Evolutionary conservation across 1,140 invertebrate species (phyloP), one percentile per base, ranked within the genome.

Genomic region (Eciton burchellii): DNA sequence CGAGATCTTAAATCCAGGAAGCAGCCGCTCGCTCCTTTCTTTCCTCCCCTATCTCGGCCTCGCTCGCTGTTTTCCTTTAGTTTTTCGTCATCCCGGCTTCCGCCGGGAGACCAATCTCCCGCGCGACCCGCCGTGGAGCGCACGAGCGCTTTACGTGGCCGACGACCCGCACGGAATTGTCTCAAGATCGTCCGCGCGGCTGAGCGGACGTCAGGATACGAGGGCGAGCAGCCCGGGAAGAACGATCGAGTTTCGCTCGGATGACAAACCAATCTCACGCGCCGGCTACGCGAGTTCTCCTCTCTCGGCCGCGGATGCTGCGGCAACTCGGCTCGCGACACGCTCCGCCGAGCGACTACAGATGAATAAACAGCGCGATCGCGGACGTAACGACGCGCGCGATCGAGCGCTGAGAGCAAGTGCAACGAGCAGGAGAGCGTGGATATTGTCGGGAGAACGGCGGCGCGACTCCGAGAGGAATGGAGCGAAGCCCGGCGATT

Each of bases 211-310:
- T 24, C 57, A 49, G 43, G 52, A 66, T 65, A 41, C 14, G 62
- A 41, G 12, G 14, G 65, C 41, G 59, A 52, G 47, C 26, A 56
- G 35, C 0, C 57, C 43, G 19, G 66, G 54, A 82, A 77, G 54
- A 82, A 77, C 74, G 74, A 79, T 70, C 63, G 54, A 70, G 84
- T 45, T 72, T 56, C 71, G 54, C 65, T 81, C 84, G 85, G 79
- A 83, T 87, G 85, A 86, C 85, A 86, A 87, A 87, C 79, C 85
- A 87, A 87, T 87, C 85, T 87, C 84, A 87, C 84, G 84, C 70
- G 65, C 72, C 70, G 63, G 49, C 63, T 81, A 49, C 41, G 49
- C 41, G 65, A 52, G 12, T 47, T 35, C 35, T 6, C 6, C 35
- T 35, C 35, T 35, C 6, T 35, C 62, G 70, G 14, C 35, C 43